These are phyloP conservation scores for Megalops atlanticus DNA, from an alignment of 2,113 vertebrate genomes.

Conservation along the genomic window DNA sequence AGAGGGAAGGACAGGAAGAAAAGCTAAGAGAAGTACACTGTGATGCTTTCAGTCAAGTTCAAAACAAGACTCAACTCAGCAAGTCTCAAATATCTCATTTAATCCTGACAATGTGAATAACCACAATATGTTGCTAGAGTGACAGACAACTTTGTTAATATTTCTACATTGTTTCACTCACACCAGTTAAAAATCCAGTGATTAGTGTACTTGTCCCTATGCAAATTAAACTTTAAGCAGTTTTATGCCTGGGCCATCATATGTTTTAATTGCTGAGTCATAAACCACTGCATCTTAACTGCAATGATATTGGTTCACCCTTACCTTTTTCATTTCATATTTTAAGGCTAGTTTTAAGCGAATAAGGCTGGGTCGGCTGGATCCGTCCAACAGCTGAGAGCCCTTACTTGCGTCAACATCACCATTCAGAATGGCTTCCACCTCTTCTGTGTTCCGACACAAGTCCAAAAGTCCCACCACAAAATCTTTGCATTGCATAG, in stretches of 20 bases:
- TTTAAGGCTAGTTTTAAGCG: slow-evolving; percentile 95
- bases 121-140: too few species aligned
- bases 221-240: too few species aligned
- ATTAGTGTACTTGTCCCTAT: too few species aligned
- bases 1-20: slow-evolving; percentile 35
- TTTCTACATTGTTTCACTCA: not conserved
- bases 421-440: slow-evolving; percentile 91
- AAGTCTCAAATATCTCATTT: too few species aligned
- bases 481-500: slow-evolving; percentile 96
- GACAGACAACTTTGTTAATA: not conserved
- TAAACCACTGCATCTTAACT: too few species aligned
- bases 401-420: slow-evolving; percentile 69
- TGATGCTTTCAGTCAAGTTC: too few species aligned
- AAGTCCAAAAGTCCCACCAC: slow-evolving; percentile 93
- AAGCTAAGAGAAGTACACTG: not conserved
- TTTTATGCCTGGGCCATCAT: too few species aligned
- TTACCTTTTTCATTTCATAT: slow-evolving; percentile 96
- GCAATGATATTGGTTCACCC: too few species aligned
- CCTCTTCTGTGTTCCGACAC: slow-evolving; percentile 93
- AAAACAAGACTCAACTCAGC: too few species aligned
- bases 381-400: slow-evolving; percentile 52
- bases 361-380: slow-evolving; percentile 78
- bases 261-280: too few species aligned
- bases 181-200: too few species aligned
- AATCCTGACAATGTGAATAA: too few species aligned